Conservation (phyloP, 2,888 invertebrate genomes). For the Calliopum simillimum region DNA sequence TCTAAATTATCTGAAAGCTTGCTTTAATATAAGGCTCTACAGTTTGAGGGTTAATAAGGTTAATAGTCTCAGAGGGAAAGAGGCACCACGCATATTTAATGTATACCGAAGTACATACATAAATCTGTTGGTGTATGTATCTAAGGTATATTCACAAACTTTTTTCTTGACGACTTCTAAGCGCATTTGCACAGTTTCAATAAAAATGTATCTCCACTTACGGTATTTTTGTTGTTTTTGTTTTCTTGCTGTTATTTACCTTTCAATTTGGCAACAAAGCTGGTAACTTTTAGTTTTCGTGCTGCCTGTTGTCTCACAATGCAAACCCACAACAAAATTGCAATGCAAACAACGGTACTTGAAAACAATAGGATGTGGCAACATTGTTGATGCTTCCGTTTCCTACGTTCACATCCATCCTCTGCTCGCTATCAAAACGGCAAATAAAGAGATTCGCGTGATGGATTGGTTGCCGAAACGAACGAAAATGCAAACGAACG, state of each 20-base stretch:
- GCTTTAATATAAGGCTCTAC: no score
- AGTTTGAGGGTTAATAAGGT: no score
- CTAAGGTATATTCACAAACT: no score
- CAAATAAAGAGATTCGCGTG: constrained; percentile 41
- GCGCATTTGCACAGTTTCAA: neutral
- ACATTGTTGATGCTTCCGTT: constrained; percentile 43
- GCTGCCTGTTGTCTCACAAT: constrained; percentile 4
- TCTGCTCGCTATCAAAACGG: neutral
- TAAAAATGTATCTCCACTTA: neutral
- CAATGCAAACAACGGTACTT: constrained; percentile 4
- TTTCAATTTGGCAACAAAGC: constrained; percentile 39
- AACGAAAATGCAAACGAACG: constrained; percentile 55
- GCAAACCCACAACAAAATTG: constrained; percentile 23
- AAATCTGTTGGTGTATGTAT: no score
- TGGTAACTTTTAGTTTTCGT: neutral
- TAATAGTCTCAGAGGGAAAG: no score
- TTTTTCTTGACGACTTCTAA: no score
- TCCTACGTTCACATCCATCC: constrained; percentile 47
- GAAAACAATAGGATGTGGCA: constrained; percentile 20
- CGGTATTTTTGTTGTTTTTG: neutral
- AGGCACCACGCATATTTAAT: no score
- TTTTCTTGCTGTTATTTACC: constrained; percentile 40
- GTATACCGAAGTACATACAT: no score
- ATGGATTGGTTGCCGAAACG: constrained; percentile 63
- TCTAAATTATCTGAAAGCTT: no score